Base-by-base conservation (phyloP, 2,888 invertebrate species). In the Iphiclides podalirius region DNA sequence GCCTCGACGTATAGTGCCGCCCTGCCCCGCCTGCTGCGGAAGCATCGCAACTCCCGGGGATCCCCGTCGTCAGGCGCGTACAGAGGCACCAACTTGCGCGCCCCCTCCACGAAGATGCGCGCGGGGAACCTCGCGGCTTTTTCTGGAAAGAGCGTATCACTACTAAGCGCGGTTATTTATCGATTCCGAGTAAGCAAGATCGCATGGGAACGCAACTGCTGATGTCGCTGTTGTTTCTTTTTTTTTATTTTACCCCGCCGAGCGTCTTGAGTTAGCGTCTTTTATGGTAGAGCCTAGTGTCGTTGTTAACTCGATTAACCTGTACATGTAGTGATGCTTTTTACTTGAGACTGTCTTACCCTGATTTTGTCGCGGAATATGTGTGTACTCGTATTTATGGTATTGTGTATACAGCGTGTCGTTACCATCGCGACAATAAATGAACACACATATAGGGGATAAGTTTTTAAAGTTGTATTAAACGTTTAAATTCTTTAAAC, bases 1-100 rank as follows among this genome's bases (percentile, higher is more conserved):
- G 86, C 87, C 52, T 94, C 93, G 13, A 94, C 91, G 67, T 93
- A 94, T 8, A 94, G 79, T 1, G 93, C 93, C 4, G 91, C 92
- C 52, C 91, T 90, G 2, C 92, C 92, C 12, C 84, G 86, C 40
- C 90, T 82, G 60, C 92, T 93, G 52, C 91, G 89, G 80, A 93
- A 93, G 67, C 94, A 93, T 20, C 92, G 75, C 53, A 91, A 75
- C 69, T 88, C 87, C 14, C 83, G 72, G 20, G 79, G 75, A 40
- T 90, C 90, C 1, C 90, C 90, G 58, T 91, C 91, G 47, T 89
- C 88, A 4, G 90, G 84, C 1, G 91, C 85, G 68, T 91, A 92
- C 8, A 93, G 68, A 7, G 91, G 91, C 35, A 91, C 79, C 52
- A 93, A 75, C 3, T 90, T 89, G 43, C 90, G 78, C 4, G 87